These are phyloP conservation scores for Drosophila melanica DNA, from an alignment of 1,140 invertebrate species.

Conservation along the genomic window DNA sequence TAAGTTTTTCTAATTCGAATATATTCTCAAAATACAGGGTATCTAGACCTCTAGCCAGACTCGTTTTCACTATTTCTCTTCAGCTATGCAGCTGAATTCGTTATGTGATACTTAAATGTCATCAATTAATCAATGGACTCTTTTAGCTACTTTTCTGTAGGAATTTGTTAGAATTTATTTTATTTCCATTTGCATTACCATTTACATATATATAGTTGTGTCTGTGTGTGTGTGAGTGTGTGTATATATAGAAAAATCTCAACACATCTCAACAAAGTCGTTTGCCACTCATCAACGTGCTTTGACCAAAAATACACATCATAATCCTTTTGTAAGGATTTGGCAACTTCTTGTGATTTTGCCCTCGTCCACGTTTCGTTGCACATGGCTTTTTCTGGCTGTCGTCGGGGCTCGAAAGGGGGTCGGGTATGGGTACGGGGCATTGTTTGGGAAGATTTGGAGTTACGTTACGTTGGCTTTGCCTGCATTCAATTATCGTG, in stretches of 20 bases:
- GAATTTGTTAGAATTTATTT: conserved; percentile 4
- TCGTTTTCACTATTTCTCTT: background rate
- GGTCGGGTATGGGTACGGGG: background rate
- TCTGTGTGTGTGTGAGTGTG: conserved; percentile 1
- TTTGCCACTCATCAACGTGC: conserved; percentile 55
- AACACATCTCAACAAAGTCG: conserved; percentile 56
- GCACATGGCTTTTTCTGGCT: conserved; percentile 51
- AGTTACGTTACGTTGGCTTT: conserved; percentile 21
- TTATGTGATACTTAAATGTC: conserved; percentile 21
- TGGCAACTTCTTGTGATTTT: conserved; percentile 59
- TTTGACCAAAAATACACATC: conserved; percentile 79
- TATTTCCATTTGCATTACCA: conserved; percentile 26
- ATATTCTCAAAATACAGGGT: no score
- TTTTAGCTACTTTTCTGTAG: conserved; percentile 2
- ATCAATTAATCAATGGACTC: conserved; percentile 45
- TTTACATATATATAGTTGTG: background rate
- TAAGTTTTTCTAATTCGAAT: no score
- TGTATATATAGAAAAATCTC: conserved; percentile 26
- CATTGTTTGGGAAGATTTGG: conserved; percentile 4
- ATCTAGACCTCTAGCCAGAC: no score
- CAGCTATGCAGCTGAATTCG: conserved; percentile 3
- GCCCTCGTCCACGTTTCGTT: conserved; percentile 34
- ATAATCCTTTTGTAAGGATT: conserved; percentile 81
- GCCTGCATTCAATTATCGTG: conserved; percentile 76
- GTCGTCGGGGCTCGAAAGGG: background rate